Evolutionary conservation across 2,888 invertebrate genomes (phyloP).

Genomic region (Tryphoninae sp.): DNA sequence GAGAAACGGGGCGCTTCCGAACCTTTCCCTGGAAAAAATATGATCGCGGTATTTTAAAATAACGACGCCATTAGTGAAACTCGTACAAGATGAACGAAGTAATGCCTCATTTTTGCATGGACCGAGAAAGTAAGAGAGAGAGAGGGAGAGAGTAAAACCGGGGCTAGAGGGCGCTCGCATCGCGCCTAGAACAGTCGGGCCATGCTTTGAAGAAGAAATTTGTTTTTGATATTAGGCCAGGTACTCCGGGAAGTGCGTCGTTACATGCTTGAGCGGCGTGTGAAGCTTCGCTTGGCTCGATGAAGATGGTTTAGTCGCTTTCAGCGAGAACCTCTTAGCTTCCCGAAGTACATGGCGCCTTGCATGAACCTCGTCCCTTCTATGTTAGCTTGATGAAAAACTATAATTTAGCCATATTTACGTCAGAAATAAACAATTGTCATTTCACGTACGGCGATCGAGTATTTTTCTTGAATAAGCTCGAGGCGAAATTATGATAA

Average conservation of each 20-base stretch:
- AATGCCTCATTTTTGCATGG: slow-evolving; percentile 74
- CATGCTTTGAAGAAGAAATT: slow-evolving; percentile 71
- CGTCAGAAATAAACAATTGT: not conserved
- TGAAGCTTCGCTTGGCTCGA: slow-evolving; percentile 18
- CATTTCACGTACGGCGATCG: not conserved
- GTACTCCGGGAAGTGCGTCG: slow-evolving; percentile 55
- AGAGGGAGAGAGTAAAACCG: not conserved
- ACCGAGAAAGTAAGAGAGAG: slow-evolving; percentile 25
- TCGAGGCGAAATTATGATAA: not conserved
- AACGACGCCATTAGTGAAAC: slow-evolving; percentile 80
- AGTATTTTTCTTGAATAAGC: no score
- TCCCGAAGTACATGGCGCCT: not conserved
- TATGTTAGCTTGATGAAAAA: not conserved
- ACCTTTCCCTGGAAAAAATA: slow-evolving; percentile 72
- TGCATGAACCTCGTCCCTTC: not conserved
- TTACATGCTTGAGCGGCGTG: slow-evolving; percentile 49
- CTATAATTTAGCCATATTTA: not conserved
- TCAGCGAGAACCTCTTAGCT: slow-evolving; percentile 13
- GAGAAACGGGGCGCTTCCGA: slow-evolving; percentile 55
- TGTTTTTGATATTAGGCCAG: slow-evolving; percentile 74
- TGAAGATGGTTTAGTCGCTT: slow-evolving; percentile 18
- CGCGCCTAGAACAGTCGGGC: slow-evolving; percentile 39
- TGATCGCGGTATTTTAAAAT: slow-evolving; percentile 80
- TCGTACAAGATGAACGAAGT: slow-evolving; percentile 76
- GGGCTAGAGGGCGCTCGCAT: slow-evolving; percentile 26